Base-by-base conservation (phyloP, 2,113 vertebrate species). In the Nibea albiflora region DNA sequence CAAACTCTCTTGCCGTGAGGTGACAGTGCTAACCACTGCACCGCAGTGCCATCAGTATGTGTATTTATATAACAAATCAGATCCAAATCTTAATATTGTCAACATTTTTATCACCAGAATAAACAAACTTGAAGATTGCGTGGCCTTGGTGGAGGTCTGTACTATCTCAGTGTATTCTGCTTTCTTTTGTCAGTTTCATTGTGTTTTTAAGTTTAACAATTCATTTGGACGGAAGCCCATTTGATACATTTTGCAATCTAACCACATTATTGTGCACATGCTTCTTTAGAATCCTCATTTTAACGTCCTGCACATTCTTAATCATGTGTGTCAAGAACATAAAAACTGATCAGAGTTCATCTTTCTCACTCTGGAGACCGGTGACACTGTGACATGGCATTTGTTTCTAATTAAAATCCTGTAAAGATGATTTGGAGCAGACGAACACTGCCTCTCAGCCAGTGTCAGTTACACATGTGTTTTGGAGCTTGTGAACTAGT, bases 401-500 rank as follows among this genome's bases (percentile, higher is more conserved):
- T 52, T 84, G 75, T 76, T 88, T 79, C 26, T 67, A 57, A 83
- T 87, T 72, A 79, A 54, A 67, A 78, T 19, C 60, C 20, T 64
- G 60, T 76, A 56, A 47, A 81, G 79, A 73, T 57, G 73, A 85
- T 73, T 64, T 0, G 5, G 17, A 66, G 68, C 20, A 4, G 53
- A 80, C 53, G 77, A 62, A 54, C 57, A 53, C 49, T 17, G n/a
- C 68, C 80, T 68, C 56, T 73, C 70, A 74, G 75, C 47, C 60
- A 46, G 49, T 77, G 62, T 76, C 76, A 78, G n/a, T 47, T 77
- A 44, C 78, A 86, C 77, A 67, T 84, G 70, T 92, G 84, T 83
- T 92, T 81, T 74, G 62, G 60, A 47, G 42, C 82, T 80, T 80
- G 82, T 87, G 76, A 84, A 83, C 80, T 68, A 7, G 66, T 73